A percentile compares a stretch with the other conserved stretches of the same genome.
Conservation (phyloP, 2,797 vertebrate species). For the Kryptopterus vitreolus region DNA sequence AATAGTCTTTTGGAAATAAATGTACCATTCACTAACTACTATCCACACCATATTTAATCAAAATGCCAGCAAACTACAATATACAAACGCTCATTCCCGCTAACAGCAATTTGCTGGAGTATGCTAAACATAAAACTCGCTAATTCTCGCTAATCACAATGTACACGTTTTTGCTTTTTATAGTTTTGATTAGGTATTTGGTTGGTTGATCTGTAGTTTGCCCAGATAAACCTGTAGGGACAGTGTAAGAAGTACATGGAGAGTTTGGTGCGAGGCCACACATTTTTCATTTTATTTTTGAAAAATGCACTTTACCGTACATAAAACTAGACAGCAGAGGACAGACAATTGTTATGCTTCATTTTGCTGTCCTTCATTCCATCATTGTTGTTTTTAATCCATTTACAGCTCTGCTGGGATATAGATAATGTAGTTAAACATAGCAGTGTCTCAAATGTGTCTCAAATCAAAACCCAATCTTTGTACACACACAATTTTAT, state of each 20-base stretch:
- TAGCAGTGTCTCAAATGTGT: conserved; percentile 52
- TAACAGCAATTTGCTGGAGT: neutral
- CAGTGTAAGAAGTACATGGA: neutral
- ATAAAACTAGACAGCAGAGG: neutral
- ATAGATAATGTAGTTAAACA: conserved; percentile 72
- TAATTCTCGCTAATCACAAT: neutral
- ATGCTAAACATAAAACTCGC: neutral
- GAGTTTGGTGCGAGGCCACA: neutral
- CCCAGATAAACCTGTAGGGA: neutral
- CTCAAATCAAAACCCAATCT: no score
- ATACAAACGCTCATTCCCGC: neutral
- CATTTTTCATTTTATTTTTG: neutral
- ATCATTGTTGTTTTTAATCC: conserved; percentile 79
- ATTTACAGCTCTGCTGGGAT: conserved; percentile 73
- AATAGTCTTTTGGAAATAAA: neutral
- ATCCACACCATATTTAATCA: no score
- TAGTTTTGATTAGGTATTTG: neutral
- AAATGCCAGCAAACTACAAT: neutral
- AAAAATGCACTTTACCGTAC: neutral
- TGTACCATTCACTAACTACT: neutral
- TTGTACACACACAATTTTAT: neutral
- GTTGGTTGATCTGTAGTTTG: neutral
- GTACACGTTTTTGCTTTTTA: neutral
- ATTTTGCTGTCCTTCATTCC: conserved; percentile 70
- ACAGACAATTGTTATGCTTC: conserved; percentile 66